Conservation (phyloP, 2,797 vertebrate genomes). For the Heteromormyrus szaboi region DNA sequence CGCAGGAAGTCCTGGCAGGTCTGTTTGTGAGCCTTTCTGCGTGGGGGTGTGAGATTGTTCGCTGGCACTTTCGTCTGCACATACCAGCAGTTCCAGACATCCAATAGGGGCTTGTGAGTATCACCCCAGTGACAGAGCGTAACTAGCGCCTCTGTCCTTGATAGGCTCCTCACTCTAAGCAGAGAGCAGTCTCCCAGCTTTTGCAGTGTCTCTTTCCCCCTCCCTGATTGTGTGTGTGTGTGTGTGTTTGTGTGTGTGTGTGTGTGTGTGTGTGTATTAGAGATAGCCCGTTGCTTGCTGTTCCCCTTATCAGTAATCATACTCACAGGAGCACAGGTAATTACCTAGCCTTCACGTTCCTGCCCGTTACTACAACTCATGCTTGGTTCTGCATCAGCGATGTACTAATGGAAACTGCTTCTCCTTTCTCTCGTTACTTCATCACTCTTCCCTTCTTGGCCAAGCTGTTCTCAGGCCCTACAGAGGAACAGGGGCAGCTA, state of each 20-base stretch:
- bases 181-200: background rate
- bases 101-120: constrained; percentile 32
- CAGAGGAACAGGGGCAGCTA: background rate
- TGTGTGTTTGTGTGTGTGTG: too few relatives aligned
- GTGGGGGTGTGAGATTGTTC: background rate
- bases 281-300: constrained; percentile 40
- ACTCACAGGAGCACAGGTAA: constrained; percentile 31
- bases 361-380: constrained; percentile 51
- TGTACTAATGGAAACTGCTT: constrained; percentile 32
- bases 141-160: constrained; percentile 23
- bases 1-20: background rate
- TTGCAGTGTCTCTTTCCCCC: background rate
- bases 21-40: background rate
- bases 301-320: constrained; percentile 44
- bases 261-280: constrained; percentile 31
- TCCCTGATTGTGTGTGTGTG: constrained; percentile 17
- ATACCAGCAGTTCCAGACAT: constrained; percentile 22
- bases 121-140: constrained; percentile 10
- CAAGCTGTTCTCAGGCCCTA: background rate
- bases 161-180: constrained; percentile 3
- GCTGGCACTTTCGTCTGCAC: constrained; percentile 28
- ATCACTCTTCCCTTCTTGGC: constrained; percentile 40
- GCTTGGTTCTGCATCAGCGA: constrained; percentile 42
- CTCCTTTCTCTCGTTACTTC: constrained; percentile 20
- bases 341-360: background rate